These are phyloP conservation scores for Lates calcarifer DNA, from an alignment of 2,113 vertebrate species.

Conservation along the genomic window DNA sequence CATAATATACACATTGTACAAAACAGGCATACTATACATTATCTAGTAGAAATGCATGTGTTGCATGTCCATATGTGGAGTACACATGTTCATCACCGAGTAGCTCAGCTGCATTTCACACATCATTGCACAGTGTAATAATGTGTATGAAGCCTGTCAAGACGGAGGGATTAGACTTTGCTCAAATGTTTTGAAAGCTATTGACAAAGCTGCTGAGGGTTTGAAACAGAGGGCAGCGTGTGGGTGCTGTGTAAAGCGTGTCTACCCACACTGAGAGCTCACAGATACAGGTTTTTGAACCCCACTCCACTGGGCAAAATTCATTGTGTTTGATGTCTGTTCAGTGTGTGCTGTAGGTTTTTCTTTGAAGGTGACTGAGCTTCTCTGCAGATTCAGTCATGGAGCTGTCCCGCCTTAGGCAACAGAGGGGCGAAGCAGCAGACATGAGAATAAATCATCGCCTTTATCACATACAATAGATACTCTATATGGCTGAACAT, in stretches of 20 bases:
- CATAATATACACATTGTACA: neutral
- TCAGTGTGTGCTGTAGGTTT: constrained; percentile 53
- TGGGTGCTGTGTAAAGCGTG: constrained; percentile 50
- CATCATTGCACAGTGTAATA: constrained; percentile 51
- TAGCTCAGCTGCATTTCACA: constrained; percentile 53
- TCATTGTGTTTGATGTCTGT: constrained; percentile 63
- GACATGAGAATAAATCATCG: constrained; percentile 26
- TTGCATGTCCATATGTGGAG: constrained; percentile 19
- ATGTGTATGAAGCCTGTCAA: constrained; percentile 43
- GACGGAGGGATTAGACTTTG: constrained; percentile 42
- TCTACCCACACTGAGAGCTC: constrained; percentile 40
- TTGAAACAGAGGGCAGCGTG: constrained; percentile 46
- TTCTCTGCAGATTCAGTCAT: constrained; percentile 50
- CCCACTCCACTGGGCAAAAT: constrained; percentile 44
- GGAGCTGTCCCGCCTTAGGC: constrained; percentile 50
- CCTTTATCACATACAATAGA: constrained; percentile 21
- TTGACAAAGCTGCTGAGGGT: constrained; percentile 29
- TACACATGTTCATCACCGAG: constrained; percentile 32
- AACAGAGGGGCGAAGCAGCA: constrained; percentile 21
- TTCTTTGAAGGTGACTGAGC: constrained; percentile 67
- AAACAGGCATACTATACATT: neutral
- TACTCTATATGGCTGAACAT: constrained; percentile 7
- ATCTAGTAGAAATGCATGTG: constrained; percentile 18
- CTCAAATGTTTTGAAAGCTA: constrained; percentile 57
- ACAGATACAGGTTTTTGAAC: constrained; percentile 44